A percentile compares a stretch with the other conserved stretches of the same genome.
These are phyloP conservation scores for Hippolais icterina DNA, from an alignment of 2,113 vertebrate species.

Conservation along the genomic window DNA sequence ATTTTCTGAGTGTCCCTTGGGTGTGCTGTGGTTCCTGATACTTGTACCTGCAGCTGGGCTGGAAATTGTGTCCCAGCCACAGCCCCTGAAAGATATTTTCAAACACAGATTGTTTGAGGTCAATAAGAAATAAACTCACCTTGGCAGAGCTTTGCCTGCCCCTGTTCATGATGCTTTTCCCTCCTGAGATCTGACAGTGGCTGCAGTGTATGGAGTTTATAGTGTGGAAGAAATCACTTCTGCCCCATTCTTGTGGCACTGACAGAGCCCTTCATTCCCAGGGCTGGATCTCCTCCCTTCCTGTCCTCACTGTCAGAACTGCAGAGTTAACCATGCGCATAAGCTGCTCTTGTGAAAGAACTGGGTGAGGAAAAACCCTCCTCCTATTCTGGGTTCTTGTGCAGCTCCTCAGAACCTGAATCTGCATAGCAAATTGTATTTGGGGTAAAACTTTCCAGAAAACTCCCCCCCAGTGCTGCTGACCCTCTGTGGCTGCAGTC, in stretches of 20 bases:
- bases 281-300: neutral
- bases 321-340: too few relatives aligned
- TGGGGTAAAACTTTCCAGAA: neutral
- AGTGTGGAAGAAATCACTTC: neutral
- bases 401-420: neutral
- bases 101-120: neutral
- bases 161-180: neutral
- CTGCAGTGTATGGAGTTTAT: rapidly evolving
- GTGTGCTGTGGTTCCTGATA: neutral
- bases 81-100: neutral
- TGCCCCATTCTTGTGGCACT: neutral
- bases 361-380: neutral
- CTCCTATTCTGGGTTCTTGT: neutral
- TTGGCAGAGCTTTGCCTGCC: neutral
- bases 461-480: neutral
- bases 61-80: neutral
- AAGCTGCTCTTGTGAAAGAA: neutral
- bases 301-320: neutral
- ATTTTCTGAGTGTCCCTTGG: neutral
- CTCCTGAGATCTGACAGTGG: neutral
- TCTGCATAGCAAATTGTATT: neutral
- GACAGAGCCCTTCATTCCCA: neutral
- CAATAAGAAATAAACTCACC: neutral
- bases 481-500: rapidly evolving
- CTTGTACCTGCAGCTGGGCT: neutral